Evolutionary conservation across 2,888 invertebrate genomes (phyloP), one percentile per base, ranked within the genome.

Genomic region (Balanococcus diminutus): DNA sequence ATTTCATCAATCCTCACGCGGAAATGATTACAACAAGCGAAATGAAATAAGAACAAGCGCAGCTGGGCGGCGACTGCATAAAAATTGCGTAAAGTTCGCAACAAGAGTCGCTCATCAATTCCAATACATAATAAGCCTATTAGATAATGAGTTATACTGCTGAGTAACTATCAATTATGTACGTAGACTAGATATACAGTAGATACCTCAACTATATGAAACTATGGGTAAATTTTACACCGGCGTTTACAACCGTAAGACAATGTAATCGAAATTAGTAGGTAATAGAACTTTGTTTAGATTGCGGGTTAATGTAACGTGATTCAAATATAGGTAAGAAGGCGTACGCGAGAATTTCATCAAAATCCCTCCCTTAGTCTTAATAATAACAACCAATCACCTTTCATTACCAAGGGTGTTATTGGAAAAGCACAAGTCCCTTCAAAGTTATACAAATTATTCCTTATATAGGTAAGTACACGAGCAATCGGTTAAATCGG

Each of bases 51-150:
- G 72, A 72, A 72, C 31, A 72, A 72, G 72, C 72, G 14, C 72
- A 72, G 72, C 72, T 72, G 28, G 72, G 25, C 31, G 72, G 11
- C n/a, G 4, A 46, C 46, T n/a, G 46, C n/a, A 46, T n/a, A 46
- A 5, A 56, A 28, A 32, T 72, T 72, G 32, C 72, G 32, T 32
- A 72, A 72, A 72, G 32, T 72, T 31, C 25, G n/a, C 28, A 46
- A 46, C 14, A 72, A 72, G 25, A 25, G 61, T 61, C 25, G 5
- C 19, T 39, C 11, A 39, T 11, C 11, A 39, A 39, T 56, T 56
- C 56, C 6, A 56, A n/a, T n/a, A 67, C 14, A 67, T 67, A 67
- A 67, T 67, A 67, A 72, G 72, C 72, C n/a, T 72, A 72, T 72
- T 31, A 72, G 31, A 72, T 28, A 72, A 72, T 31, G 11, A 28